Evolutionary conservation across 2,797 vertebrate genomes (phyloP), one percentile per base, ranked within the genome.

Genomic region (Chelon labrosus): DNA sequence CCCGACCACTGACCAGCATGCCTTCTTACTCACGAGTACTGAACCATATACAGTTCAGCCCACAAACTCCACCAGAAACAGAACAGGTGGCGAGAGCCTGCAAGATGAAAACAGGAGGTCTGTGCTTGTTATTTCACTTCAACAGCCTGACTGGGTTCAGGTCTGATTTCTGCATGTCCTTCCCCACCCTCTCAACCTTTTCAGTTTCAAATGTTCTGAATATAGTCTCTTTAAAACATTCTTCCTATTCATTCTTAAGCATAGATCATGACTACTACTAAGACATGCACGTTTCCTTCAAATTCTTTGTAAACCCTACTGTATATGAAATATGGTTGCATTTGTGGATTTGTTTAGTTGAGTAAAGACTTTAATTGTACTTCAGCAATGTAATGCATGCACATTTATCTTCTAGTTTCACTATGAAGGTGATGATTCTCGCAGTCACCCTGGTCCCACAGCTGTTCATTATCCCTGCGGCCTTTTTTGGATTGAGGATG

Each of bases 81-180:
- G 3, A 16, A 7, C 19, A 25, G 16, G 0, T 2, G 62, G 49
- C 53, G 49, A 20, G 5, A 61, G 9, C 17, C 27, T 31, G 10
- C 61, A 73, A 53, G 49, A 62, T 38, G 11, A 68, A 44, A 49
- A 31, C 20, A 65, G 60, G 13, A 60, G 58, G 70, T 85, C 5
- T 38, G 44, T 19, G 13, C 31, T 41, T 13, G 31, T 44, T 50
- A 16, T 27, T 66, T 25, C 1, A 7, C 16, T 16, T 1, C 1
- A 35, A 14, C 13, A 13, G 2, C 10, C 11, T 16, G 12, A 35
- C 0, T 62, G n/a, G 4, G 12, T 54, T 53, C 11, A 38, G 0
- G 42, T 57, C 7, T 59, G 3, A 50, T 54, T 12, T 22, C 19
- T 44, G 17, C 50, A 12, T 49, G 17, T 1, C 46, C n/a, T 19